Evolutionary conservation across 2,113 vertebrate genomes (phyloP).

Genomic region (Climacteris rufus): DNA sequence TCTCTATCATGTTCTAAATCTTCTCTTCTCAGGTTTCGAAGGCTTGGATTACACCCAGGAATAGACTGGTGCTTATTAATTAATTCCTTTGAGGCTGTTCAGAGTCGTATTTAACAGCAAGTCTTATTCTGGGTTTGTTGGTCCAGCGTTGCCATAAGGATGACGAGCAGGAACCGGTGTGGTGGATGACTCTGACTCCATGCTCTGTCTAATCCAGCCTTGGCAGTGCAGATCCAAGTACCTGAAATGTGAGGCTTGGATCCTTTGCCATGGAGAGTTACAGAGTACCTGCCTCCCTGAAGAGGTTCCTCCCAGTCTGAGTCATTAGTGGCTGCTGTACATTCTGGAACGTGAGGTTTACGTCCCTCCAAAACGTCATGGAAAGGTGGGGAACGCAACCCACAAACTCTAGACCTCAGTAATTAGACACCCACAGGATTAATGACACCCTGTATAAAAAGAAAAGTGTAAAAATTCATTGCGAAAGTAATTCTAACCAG

Average conservation of each 20-base stretch:
- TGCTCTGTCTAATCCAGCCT: not conserved
- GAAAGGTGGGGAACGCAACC: not conserved
- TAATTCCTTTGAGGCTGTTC: not conserved
- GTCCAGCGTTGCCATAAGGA: not conserved
- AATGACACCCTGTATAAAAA: not conserved
- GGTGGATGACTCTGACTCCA: not conserved
- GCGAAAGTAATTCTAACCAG: not conserved
- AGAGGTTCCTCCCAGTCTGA: not conserved
- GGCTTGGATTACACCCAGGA: conserved; percentile 30
- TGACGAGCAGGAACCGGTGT: not conserved
- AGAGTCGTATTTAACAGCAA: not conserved
- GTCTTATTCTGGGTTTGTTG: not conserved
- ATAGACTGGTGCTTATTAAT: conserved; percentile 32
- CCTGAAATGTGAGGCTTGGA: not conserved
- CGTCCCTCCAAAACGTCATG: not conserved
- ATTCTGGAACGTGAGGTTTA: not conserved
- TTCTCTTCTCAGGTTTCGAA: conserved; percentile 28
- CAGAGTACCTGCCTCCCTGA: not conserved
- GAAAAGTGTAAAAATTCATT: not conserved
- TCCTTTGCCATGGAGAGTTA: not conserved
- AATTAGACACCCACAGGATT: conserved; percentile 40
- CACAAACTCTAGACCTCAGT: not conserved
- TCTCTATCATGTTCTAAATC: conserved; percentile 32
- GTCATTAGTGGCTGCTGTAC: not conserved
- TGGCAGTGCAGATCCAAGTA: not conserved